Evolutionary conservation across 2,113 vertebrate species (phyloP).

Genomic region (Pseudorectes ferrugineus): DNA sequence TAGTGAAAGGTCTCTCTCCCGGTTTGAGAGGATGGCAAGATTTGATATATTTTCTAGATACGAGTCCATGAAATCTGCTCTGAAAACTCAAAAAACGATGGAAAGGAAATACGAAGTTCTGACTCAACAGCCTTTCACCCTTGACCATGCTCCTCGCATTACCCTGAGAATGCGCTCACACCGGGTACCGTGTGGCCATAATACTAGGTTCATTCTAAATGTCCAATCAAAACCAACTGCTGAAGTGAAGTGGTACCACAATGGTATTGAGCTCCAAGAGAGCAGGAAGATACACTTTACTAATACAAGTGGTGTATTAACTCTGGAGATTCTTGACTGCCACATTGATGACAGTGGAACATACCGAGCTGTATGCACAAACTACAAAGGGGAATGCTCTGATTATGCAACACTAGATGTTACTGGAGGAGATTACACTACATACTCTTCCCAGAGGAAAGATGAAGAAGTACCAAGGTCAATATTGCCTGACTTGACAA

Average conservation of each 20-base stretch:
- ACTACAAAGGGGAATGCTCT: constrained; percentile 91
- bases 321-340: constrained; percentile 88
- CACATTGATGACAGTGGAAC: constrained; percentile 90
- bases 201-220: constrained; percentile 89
- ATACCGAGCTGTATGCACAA: constrained; percentile 89
- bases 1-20: constrained; percentile 85
- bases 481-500: constrained; percentile 84
- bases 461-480: constrained; percentile 87
- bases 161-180: constrained; percentile 96
- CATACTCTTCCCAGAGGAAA: constrained; percentile 79
- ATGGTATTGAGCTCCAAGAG: constrained; percentile 84
- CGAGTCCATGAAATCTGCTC: constrained; percentile 89
- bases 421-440: constrained; percentile 82
- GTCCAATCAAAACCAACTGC: constrained; percentile 91
- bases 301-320: constrained; percentile 89
- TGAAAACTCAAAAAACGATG: constrained; percentile 84
- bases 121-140: constrained; percentile 89
- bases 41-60: constrained; percentile 94
- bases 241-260: constrained; percentile 92
- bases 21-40: constrained; percentile 87
- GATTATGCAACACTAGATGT: constrained; percentile 95
- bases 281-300: constrained; percentile 85
- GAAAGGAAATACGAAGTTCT: constrained; percentile 88
- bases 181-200: constrained; percentile 83
- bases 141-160: constrained; percentile 90